These are phyloP conservation scores for Eudasyphora cyanicolor DNA, from an alignment of 2,888 invertebrate species.

Conservation along the genomic window DNA sequence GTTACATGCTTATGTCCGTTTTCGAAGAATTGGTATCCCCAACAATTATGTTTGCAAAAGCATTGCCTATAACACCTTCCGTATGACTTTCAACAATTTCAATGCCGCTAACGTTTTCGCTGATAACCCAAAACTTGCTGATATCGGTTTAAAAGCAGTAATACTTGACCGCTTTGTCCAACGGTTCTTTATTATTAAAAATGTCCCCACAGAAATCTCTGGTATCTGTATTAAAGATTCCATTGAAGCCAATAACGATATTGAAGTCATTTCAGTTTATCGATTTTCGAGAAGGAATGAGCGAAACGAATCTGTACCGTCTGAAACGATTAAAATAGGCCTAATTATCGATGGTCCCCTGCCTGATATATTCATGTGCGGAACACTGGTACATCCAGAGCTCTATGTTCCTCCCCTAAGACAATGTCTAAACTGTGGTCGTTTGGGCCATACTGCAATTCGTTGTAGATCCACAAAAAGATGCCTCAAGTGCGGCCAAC, in stretches of 20 bases:
- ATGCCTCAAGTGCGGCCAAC: too few relatives aligned
- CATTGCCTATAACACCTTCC: too few relatives aligned
- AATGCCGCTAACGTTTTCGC: not conserved
- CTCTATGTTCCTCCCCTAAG: too few relatives aligned
- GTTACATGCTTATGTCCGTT: not conserved
- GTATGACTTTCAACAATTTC: not conserved
- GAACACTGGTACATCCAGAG: not conserved
- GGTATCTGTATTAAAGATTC: not conserved
- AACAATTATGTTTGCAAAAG: too few relatives aligned
- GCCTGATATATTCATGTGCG: not conserved
- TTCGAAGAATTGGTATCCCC: not conserved
- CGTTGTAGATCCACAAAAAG: not conserved
- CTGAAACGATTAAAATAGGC: not conserved
- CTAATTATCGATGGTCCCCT: not conserved
- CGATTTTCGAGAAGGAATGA: not conserved
- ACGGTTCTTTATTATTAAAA: not conserved
- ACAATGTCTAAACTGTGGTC: too few relatives aligned
- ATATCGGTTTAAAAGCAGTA: not conserved
- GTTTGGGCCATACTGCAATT: not conserved
- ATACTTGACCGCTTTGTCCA: not conserved
- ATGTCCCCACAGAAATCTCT: not conserved
- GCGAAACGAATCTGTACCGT: not conserved
- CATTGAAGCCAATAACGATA: too few relatives aligned
- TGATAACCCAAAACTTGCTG: not conserved
- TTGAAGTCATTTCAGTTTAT: too few relatives aligned